phyloP scores from a whole-genome alignment of 1,140 invertebrate genomes.

The Trissolcus basalis region DNA sequence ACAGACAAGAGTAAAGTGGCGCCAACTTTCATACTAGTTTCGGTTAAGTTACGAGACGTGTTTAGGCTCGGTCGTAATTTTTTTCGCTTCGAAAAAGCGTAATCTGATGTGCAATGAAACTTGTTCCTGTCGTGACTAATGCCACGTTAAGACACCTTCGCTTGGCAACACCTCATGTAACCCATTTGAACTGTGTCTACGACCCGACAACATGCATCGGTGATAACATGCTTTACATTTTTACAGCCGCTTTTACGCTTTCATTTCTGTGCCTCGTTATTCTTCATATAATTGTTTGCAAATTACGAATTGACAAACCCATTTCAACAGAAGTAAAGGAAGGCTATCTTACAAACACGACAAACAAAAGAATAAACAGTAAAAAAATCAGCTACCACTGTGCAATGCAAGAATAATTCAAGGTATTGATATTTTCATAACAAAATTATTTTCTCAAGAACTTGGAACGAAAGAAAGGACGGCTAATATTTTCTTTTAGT shows the following conservation, averaged over 20 bases:
- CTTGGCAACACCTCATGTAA: slow-evolving; percentile 37
- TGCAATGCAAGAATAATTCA: too few species aligned
- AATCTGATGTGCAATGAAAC: slow-evolving; percentile 44
- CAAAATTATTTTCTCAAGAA: too few species aligned
- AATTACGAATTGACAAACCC: slow-evolving; percentile 2
- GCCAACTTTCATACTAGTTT: slow-evolving; percentile 27
- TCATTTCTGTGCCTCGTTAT: slow-evolving; percentile 4
- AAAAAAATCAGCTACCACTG: too few species aligned
- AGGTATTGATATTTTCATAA: too few species aligned
- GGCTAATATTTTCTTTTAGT: too few species aligned
- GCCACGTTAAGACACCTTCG: slow-evolving; percentile 34
- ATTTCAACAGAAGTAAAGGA: background rate
- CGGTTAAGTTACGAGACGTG: slow-evolving; percentile 15
- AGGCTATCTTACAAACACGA: background rate
- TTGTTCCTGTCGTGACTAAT: slow-evolving; percentile 37
- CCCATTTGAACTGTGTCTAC: slow-evolving; percentile 14
- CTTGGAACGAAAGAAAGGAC: background rate
- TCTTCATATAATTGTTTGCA: slow-evolving; percentile 20
- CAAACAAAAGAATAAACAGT: background rate
- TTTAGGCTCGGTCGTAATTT: slow-evolving; percentile 34
- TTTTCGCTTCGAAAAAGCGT: slow-evolving; percentile 22
- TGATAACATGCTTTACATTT: slow-evolving; percentile 30
- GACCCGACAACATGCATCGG: slow-evolving; percentile 25
- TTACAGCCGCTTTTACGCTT: slow-evolving; percentile 25
- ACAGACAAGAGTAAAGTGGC: slow-evolving; percentile 19